phyloP scores from a whole-genome alignment of 1,140 invertebrate genomes.

The Calycopis cecrops region DNA sequence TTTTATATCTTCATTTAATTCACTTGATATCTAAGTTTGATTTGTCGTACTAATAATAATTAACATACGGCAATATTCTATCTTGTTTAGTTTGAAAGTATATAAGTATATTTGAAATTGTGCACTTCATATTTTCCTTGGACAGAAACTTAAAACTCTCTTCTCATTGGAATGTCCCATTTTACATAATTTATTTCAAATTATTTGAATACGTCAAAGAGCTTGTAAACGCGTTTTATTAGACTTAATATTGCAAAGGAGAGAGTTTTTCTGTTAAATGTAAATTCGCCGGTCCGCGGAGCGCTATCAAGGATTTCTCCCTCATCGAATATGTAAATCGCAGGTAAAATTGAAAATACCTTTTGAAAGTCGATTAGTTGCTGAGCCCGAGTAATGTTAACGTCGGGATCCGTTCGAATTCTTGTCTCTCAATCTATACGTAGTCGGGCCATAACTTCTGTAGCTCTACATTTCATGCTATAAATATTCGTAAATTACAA shows the following conservation, averaged over 20 bases:
- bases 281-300: conserved; percentile 37
- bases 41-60: no score
- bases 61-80: no score
- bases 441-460: no score
- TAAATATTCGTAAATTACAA: no score
- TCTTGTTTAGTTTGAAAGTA: no score
- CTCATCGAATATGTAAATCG: conserved; percentile 57
- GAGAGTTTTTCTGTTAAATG: conserved; percentile 40
- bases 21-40: no score
- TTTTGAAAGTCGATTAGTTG: conserved; percentile 39
- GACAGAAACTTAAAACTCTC: no score
- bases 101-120: no score
- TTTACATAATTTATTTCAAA: background rate
- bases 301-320: conserved; percentile 40
- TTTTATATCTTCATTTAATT: no score
- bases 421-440: background rate
- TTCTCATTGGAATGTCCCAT: no score
- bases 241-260: conserved; percentile 24
- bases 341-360: conserved; percentile 60
- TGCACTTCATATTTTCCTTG: no score
- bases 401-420: conserved; percentile 3
- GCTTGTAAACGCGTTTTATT: background rate
- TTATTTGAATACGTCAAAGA: background rate
- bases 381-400: conserved; percentile 10
- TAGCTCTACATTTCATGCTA: no score